phyloP scores from a whole-genome alignment of 1,140 invertebrate species.

The Diuraphis noxia region DNA sequence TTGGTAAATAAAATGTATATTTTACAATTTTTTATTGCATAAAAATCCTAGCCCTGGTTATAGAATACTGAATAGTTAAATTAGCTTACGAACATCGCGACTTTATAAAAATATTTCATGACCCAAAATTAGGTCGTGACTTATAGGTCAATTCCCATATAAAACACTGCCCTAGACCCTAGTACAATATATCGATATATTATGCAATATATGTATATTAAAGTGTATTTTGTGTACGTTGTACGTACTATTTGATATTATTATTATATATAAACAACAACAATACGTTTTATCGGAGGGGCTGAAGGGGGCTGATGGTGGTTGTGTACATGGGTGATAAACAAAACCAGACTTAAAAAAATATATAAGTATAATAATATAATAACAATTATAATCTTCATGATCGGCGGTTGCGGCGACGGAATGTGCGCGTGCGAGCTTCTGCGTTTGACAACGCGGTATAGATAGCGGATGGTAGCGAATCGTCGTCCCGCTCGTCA shows the following conservation, averaged over 20 bases:
- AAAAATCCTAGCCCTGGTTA: too few species aligned
- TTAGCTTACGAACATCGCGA: too few species aligned
- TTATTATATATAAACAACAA: background rate
- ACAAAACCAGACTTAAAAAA: background rate
- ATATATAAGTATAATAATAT: background rate
- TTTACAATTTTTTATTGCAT: too few species aligned
- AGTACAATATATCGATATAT: too few species aligned
- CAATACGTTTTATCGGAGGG: background rate
- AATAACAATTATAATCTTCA: background rate
- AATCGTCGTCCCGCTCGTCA: background rate
- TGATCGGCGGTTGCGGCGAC: background rate
- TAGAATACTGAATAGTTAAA: too few species aligned
- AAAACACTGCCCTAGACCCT: too few species aligned
- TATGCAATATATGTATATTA: too few species aligned
- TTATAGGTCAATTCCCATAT: too few species aligned
- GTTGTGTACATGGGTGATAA: background rate
- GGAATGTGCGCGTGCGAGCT: background rate
- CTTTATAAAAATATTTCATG: too few species aligned
- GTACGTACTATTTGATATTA: background rate
- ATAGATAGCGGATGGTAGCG: background rate
- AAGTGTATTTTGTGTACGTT: background rate
- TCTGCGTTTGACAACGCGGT: background rate
- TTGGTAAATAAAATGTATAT: too few species aligned
- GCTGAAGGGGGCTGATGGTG: background rate
- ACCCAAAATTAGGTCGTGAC: too few species aligned